Evolutionary conservation across 2,888 invertebrate species (phyloP).

Genomic region (Napeogenes inachia): DNA sequence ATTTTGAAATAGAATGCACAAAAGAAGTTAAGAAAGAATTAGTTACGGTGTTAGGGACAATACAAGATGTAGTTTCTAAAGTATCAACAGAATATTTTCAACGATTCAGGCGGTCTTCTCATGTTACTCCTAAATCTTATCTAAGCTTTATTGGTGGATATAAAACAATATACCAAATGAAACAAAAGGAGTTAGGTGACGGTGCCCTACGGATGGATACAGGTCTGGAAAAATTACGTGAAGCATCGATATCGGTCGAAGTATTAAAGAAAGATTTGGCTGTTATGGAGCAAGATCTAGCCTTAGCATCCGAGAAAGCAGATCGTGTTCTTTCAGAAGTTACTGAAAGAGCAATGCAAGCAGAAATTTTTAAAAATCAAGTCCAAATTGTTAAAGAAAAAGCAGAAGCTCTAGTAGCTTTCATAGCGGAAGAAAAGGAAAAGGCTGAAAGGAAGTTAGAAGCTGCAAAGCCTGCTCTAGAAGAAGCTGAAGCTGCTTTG

Average conservation of each 20-base stretch:
- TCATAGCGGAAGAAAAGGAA: constrained; percentile 93
- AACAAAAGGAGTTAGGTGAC: constrained; percentile 91
- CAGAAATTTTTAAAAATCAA: constrained; percentile 96
- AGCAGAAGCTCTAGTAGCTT: constrained; percentile 91
- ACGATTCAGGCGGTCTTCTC: constrained; percentile 93
- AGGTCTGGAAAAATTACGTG: constrained; percentile 94
- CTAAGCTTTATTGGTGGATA: constrained; percentile 96
- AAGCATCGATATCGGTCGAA: constrained; percentile 96
- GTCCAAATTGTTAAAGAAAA: constrained; percentile 97
- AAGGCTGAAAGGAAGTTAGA: constrained; percentile 94
- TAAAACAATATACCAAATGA: constrained; percentile 94
- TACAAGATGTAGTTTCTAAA: constrained; percentile 93
- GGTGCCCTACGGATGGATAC: constrained; percentile 96
- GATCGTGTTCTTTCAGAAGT: constrained; percentile 92
- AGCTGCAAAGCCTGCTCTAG: constrained; percentile 96
- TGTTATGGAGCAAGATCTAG: constrained; percentile 95
- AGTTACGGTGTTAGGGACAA: constrained; percentile 93
- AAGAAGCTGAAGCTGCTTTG: constrained; percentile 95
- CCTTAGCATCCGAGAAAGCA: constrained; percentile 94
- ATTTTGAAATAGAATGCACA: constrained; percentile 93
- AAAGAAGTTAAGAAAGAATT: constrained; percentile 88
- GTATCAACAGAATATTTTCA: constrained; percentile 93
- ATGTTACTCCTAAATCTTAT: constrained; percentile 98
- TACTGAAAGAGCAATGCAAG: constrained; percentile 95
- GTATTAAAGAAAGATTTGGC: constrained; percentile 93